Conservation (phyloP, 2,797 vertebrate genomes). For the Taenioides sp. region DNA sequence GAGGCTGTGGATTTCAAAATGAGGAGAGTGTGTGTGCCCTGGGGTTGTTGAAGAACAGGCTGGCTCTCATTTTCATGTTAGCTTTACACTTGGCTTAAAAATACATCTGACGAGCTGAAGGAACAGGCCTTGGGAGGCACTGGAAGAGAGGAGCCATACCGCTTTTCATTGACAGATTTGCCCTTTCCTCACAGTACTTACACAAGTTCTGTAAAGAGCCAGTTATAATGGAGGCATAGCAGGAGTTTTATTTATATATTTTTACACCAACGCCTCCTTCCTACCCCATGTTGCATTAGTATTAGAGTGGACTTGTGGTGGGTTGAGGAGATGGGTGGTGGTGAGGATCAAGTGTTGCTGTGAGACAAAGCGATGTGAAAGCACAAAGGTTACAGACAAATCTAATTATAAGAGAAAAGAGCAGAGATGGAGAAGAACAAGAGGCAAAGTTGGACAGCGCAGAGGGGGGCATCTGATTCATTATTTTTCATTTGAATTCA, state of each 20-base stretch:
- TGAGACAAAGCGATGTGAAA: slow-evolving; percentile 59
- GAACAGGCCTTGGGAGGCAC: slow-evolving; percentile 39
- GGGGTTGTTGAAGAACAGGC: slow-evolving; percentile 29
- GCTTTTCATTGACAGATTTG: slow-evolving; percentile 57
- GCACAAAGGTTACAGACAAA: slow-evolving; percentile 64
- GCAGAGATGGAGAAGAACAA: slow-evolving; percentile 38
- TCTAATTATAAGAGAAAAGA: slow-evolving; percentile 63
- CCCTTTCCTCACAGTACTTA: slow-evolving; percentile 53
- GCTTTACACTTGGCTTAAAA: slow-evolving; percentile 52
- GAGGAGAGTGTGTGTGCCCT: slow-evolving; percentile 16
- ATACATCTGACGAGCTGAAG: slow-evolving; percentile 62
- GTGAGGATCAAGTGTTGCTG: slow-evolving; percentile 53
- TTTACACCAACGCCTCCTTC: slow-evolving; percentile 32
- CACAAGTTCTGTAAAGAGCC: slow-evolving; percentile 46
- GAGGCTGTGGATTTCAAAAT: slow-evolving; percentile 5
- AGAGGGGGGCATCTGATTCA: slow-evolving; percentile 43
- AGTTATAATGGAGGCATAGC: slow-evolving; percentile 36
- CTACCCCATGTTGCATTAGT: slow-evolving; percentile 34
- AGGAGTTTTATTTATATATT: slow-evolving; percentile 27
- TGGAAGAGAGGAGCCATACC: slow-evolving; percentile 44
- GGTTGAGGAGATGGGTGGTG: slow-evolving; percentile 47
- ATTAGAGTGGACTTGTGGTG: slow-evolving; percentile 46
- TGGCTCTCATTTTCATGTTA: slow-evolving; percentile 42
- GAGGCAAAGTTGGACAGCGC: slow-evolving; percentile 17
- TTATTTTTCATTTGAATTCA: slow-evolving; percentile 45